phyloP scores from a whole-genome alignment of 2,113 vertebrate genomes.

The Cacatua alba region DNA sequence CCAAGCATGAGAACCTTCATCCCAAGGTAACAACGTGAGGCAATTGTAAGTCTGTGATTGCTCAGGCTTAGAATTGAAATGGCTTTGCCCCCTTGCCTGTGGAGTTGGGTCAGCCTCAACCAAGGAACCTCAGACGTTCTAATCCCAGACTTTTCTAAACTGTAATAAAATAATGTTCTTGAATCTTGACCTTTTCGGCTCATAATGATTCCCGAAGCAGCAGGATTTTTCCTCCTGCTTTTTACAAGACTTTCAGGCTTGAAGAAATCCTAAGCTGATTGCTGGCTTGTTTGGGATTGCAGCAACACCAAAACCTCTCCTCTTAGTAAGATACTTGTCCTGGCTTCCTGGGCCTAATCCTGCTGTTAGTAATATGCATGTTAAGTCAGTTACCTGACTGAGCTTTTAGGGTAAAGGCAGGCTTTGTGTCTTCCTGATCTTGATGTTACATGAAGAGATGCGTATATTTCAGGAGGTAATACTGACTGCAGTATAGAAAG shows the following conservation, averaged over 20 bases:
- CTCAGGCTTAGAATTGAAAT: not conserved
- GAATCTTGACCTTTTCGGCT: slow-evolving; percentile 41
- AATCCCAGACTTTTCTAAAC: slow-evolving; percentile 1
- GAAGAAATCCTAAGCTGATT: slow-evolving; percentile 9
- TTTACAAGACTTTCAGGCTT: slow-evolving; percentile 13
- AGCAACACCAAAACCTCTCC: not conserved
- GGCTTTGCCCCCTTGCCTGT: not conserved
- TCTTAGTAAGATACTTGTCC: not conserved
- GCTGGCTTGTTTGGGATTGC: slow-evolving; percentile 6
- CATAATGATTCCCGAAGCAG: slow-evolving; percentile 25
- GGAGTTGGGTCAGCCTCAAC: not conserved
- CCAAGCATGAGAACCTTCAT: not conserved
- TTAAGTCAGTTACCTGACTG: not conserved
- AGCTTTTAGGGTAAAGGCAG: not conserved
- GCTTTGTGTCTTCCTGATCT: not conserved
- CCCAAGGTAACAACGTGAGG: not conserved
- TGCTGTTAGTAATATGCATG: not conserved
- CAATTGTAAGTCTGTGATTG: not conserved
- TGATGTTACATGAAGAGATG: not conserved
- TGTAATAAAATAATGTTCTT: not conserved
- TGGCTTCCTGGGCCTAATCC: not conserved
- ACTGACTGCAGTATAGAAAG: not conserved
- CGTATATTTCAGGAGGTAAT: not conserved
- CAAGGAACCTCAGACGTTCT: not conserved
- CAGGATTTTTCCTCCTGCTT: slow-evolving; percentile 35